Base-by-base conservation (phyloP, 2,888 invertebrate genomes). In the Drosophila peninsularis region DNA sequence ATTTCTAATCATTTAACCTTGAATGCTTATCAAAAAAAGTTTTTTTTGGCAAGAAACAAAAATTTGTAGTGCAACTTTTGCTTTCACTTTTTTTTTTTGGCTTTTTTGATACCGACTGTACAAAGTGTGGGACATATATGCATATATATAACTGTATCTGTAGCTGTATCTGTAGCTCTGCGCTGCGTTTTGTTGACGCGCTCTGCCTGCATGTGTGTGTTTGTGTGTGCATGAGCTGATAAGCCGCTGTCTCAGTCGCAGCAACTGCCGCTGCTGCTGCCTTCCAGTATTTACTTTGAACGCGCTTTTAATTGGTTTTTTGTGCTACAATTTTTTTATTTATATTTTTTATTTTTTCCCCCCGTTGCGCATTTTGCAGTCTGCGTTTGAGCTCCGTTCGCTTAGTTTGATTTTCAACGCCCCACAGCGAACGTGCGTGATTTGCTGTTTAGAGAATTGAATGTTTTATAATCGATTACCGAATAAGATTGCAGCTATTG, bases 341-440 rank as follows among this genome's bases (percentile, higher is more conserved):
- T 64, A 60, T 75, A 62, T 55, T 34, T 14, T 64, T 3, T 76
- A 24, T 54, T 19, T 30, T 63, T 67, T 30, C 10, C 67, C 17
- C 50, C 21, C 19, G 21, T 55, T 80, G 81, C 82, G 81, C 62
- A 82, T 82, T 80, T 73, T 82, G 83, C 84, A 88, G 75, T 73
- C 79, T 69, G 72, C 70, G 56, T 61, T 80, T 62, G 53, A 71
- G 30, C 50, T 75, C 67, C 50, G 47, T 52, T 17, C 58, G 49
- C 50, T 60, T 70, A 80, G 75, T 80, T 78, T 30, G 55, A 50
- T 60, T 70, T 61, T 61, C 56, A 14, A 52, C 44, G 41, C 36
- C 39, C 49, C 63, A 47, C 30, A 41, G 65, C 42, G 44, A 62
- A 44, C 65, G 42, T 57, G 57, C 61, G 30, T n/a, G 47, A 42